phyloP scores from a whole-genome alignment of 1,140 invertebrate species.

The Drosophila virilis region DNA sequence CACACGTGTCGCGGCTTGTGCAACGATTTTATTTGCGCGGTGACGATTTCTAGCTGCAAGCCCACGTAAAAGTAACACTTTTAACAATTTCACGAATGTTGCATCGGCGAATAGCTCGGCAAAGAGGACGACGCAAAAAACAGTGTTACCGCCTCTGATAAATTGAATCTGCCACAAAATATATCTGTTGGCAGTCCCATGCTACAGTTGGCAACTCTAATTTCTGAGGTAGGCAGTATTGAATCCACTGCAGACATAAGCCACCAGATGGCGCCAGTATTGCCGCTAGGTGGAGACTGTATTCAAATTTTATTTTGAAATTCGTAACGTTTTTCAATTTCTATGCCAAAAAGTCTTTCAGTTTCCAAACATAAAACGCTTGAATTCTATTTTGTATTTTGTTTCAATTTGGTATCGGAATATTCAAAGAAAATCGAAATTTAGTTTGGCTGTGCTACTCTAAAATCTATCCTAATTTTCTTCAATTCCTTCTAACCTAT shows the following conservation, averaged over 20 bases:
- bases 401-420: too few relatives aligned
- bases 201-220: constrained; percentile 3
- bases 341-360: too few relatives aligned
- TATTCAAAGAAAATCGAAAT: too few relatives aligned
- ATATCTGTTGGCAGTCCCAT: constrained; percentile 3
- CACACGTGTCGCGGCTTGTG: constrained; percentile 44
- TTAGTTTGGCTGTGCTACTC: too few relatives aligned
- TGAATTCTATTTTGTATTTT: too few relatives aligned
- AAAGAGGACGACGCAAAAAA: constrained; percentile 37
- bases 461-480: too few relatives aligned
- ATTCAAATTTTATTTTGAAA: not conserved
- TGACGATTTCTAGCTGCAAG: constrained; percentile 19
- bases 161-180: not conserved
- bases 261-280: constrained; percentile 14
- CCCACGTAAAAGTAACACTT: constrained; percentile 26
- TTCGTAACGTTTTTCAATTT: too few relatives aligned
- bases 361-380: too few relatives aligned
- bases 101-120: constrained; percentile 47
- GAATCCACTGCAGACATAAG: not conserved
- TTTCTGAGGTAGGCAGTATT: constrained; percentile 11
- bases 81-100: constrained; percentile 48
- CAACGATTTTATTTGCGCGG: constrained; percentile 16
- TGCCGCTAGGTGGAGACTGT: not conserved
- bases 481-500: too few relatives aligned
- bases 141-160: constrained; percentile 15